Base-by-base conservation (phyloP, 1,140 invertebrate genomes). In the Cherax quadricarinatus region DNA sequence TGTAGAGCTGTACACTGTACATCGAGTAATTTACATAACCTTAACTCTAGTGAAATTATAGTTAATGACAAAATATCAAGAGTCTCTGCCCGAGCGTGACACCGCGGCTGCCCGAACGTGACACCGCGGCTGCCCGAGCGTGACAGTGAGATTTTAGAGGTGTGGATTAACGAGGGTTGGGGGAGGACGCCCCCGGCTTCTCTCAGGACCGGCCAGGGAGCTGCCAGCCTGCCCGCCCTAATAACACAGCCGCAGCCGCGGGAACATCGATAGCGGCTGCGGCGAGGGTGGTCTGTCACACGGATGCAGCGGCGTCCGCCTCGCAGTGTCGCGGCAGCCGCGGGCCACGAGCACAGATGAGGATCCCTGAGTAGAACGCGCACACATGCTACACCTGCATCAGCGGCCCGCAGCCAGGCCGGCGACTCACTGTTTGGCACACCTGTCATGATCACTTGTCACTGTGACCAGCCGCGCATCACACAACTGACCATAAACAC, bases 351-450 rank as follows among this genome's bases (percentile, higher is more conserved):
- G 82, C 89, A 80, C 83, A 62, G 75, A 91, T 41, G 89, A 91
- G 73, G 89, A 91, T 86, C 89, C 89, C 89, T 91, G 89, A 91
- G 89, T 91, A 79, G 80, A 89, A 79, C 30, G 89, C 75, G 62
- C 49, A 21, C 21, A 66, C 18, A 66, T 18, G 18, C 62, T 66
- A 18, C 81, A 30, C 62, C 80, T 57, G 62, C 62, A 41, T 16
- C 49, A 66, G 62, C 41, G 53, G 48, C 70, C 48, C 48, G 80
- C 86, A 41, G 30, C 30, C 30, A 41, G 30, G 30, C 30, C 2
- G 30, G 62, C 41, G 53, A 57, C 70, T 18, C 48, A 62, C 86
- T 24, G 49, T 49, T 30, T 49, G 21, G 24, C 57, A 48, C 30
- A n/a, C 84, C 48, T 73, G 21, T 5, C 30, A 62, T n/a, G 49